Conservation (phyloP, 2,797 vertebrate genomes). For the Morus bassanus region DNA sequence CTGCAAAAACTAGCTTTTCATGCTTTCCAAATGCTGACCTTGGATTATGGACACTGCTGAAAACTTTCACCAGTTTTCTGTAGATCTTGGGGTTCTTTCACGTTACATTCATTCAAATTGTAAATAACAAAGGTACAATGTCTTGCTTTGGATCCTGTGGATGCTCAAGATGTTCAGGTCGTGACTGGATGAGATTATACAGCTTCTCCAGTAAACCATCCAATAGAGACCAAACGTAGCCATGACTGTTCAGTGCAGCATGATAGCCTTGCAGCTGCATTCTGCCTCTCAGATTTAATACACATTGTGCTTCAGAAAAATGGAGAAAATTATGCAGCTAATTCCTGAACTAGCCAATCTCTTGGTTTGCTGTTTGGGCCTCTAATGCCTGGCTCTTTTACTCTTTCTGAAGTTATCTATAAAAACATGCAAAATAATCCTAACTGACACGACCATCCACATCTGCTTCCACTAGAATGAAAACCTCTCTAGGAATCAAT, state of each 20-base stretch:
- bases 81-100: not conserved
- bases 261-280: not conserved
- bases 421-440: slow-evolving; percentile 17
- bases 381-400: not conserved
- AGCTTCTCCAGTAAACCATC: not conserved
- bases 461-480: slow-evolving; percentile 69
- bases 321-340: not conserved
- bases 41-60: not conserved
- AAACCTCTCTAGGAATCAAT: slow-evolving; percentile 69
- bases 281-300: not conserved
- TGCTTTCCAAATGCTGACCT: not conserved
- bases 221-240: not conserved
- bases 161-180: not conserved
- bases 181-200: not conserved
- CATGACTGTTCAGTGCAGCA: not conserved
- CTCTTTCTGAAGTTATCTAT: slow-evolving; percentile 20
- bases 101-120: not conserved
- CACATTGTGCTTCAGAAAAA: not conserved
- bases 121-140: not conserved
- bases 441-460: slow-evolving; percentile 23
- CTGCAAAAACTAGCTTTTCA: not conserved
- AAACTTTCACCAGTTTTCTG: not conserved
- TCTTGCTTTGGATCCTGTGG: not conserved
- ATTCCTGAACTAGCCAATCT: not conserved
- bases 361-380: not conserved